Conservation (phyloP, 2,113 vertebrate species). For the Protomyctophum bolini region DNA sequence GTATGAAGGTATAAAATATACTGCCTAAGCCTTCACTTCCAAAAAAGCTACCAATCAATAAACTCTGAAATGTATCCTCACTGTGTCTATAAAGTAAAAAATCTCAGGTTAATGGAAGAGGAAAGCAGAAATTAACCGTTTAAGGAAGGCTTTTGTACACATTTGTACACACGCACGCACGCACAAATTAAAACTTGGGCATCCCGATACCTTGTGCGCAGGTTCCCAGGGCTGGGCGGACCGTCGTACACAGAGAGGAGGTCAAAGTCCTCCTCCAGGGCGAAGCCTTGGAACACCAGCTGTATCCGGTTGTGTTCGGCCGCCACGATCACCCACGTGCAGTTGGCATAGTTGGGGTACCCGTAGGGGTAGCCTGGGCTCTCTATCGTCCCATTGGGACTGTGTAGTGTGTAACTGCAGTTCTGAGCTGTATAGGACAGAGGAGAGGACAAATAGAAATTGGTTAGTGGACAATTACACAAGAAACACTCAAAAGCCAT, state of each 20-base stretch:
- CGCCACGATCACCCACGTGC: slow-evolving; percentile 94
- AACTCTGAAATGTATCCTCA: not conserved
- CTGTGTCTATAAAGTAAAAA: slow-evolving; percentile 30
- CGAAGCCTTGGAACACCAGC: slow-evolving; percentile 97
- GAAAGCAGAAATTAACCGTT: too few species aligned
- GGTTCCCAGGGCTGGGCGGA: slow-evolving; percentile 87
- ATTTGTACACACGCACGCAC: too few species aligned
- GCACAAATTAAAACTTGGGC: not conserved
- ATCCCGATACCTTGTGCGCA: slow-evolving; percentile 86
- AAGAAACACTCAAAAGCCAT: not conserved
- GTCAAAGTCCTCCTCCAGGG: slow-evolving; percentile 97
- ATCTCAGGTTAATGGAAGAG: too few species aligned
- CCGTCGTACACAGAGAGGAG: slow-evolving; percentile 95
- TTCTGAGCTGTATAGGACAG: slow-evolving; percentile 87
- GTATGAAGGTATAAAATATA: too few species aligned
- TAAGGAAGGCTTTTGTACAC: too few species aligned
- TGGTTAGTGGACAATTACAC: slow-evolving; percentile 13
- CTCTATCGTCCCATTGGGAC: slow-evolving; percentile 95
- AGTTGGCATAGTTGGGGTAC: slow-evolving; percentile 99
- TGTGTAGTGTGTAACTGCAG: slow-evolving; percentile 91
- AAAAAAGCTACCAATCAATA: too few species aligned
- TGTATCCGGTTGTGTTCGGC: slow-evolving; percentile 96
- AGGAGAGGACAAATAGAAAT: slow-evolving; percentile 4
- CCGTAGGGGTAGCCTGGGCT: slow-evolving; percentile 97
- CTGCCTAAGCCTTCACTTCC: too few species aligned